Evolutionary conservation across 92 coral and sea anemone species (phyloP), one percentile per base, ranked within the genome.

Genomic region (Chrysogorgia sp.): DNA sequence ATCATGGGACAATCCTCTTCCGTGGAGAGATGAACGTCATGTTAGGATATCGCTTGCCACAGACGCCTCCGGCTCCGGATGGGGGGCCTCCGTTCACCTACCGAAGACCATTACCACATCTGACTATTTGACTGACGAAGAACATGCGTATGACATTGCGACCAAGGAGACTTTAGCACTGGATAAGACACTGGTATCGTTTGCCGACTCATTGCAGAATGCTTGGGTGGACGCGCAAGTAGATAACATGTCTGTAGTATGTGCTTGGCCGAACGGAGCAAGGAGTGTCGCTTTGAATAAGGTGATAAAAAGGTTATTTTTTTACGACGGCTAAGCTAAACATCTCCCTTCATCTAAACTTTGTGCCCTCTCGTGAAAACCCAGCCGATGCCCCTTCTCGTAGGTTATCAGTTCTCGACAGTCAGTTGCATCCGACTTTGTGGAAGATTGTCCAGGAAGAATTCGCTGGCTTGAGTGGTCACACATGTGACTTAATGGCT

Each of bases 121-220:
- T n/a, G n/a, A n/a, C n/a, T n/a, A n/a, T n/a, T n/a, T n/a, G n/a
- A n/a, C n/a, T n/a, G n/a, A n/a, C n/a, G n/a, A n/a, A 34, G 76
- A 34, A 13, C 43, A 40, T 24, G 71, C 13, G n/a, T 57, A 71
- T 64, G 31, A 57, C 31, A 84, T 84, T 58, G 58, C 68, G 49
- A 77, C 69, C 33, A 79, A 84, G 78, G 84, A 79, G 34, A 67
- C 77, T 71, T 84, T 32, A 43, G 88, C 88, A 30, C 6, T 37
- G 43, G 43, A 5, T 37, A 60, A 60, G 25, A 74, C 84, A 15
- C n/a, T 84, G 41, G 43, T 45, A 59, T 40, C 84, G 10, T 72
- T 70, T 37, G 80, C 88, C 12, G 64, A 40, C 22, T 47, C 23
- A 1, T 33, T 77, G 48, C 28, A 41, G 13, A 74, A 58, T 33